Base-by-base conservation (phyloP, 2,113 vertebrate species). In the Pelmatolapia mariae region DNA sequence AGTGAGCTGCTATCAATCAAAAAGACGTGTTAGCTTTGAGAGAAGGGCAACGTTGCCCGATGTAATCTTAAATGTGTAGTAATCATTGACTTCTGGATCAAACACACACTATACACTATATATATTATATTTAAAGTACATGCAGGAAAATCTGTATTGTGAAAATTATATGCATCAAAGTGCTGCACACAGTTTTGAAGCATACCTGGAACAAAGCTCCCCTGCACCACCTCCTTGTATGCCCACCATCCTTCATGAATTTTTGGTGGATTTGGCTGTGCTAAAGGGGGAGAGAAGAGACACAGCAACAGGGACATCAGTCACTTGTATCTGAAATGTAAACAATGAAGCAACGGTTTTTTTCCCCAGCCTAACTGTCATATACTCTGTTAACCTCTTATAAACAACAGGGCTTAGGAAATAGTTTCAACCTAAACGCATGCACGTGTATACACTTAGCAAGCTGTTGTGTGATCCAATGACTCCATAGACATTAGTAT, bases 181-280 rank as follows among this genome's bases (percentile, higher is more conserved):
- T 24, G 50, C 19, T 19, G 76, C 53, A n/a, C 11, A 10, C 22
- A 76, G 88, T 87, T 82, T 52, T 47, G 73, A 84, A 66, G 56
- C 94, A 97, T 97, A 99, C 99, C 99, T 97, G 99, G 99, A 96
- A 99, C 98, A 95, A 99, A 99, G 97, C 98, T 99, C 90, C 99
- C 99, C 93, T 99, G 98, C 92, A 99, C 99, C 95, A 99, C 98
- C 92, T 99, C 98, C 94, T 99, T 99, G 93, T 99, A 99, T 3
- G 99, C 98, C 99, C 99, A 99, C 99, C 99, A 99, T 97, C 98
- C 99, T 96, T 99, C 99, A 93, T 99, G 98, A 97, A 99, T 98
- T 97, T 99, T 99, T 91, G 98, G 98, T 91, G 96, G 97, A 97
- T 97, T 98, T 89, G 98, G 98, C 94, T 99, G 99, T 94, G 98